Base-by-base conservation (phyloP, 2,113 vertebrate genomes). In the Rhynchopsitta pachyrhyncha region DNA sequence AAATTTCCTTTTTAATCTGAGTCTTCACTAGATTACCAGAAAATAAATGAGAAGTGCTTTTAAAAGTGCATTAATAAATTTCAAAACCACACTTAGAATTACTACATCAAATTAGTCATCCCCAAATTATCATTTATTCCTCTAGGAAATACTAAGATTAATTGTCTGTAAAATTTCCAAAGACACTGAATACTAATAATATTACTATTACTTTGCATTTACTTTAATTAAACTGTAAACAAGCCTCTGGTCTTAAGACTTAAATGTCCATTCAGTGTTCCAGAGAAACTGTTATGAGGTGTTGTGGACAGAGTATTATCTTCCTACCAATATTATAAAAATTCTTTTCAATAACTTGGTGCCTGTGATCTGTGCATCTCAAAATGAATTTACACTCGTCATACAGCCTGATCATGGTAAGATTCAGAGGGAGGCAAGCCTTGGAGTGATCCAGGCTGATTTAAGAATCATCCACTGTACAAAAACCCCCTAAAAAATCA, bases 171-270 rank as follows among this genome's bases (percentile, higher is more conserved):
- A 82, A 82, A 92, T 73, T 93, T 63, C 62, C 67, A 87, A 87
- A 91, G 74, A 73, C 55, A 82, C 11, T 4, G 44, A 93, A 91
- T 69, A 89, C 52, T 93, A 89, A 86, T 71, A 97, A 47, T 69
- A 92, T 79, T 57, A 62, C 22, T 85, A 41, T 41, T 79, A 69
- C 78, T 31, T 19, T 76, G 33, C 57, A 95, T 84, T 92, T 81
- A 75, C 39, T 85, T 82, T 79, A 92, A 89, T 67, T 93, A 82
- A 92, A 89, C 69, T 94, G 74, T 79, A 96, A 94, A 92, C 63
- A 94, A 82, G 44, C 52, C 53, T 82, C 47, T 71, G 39, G 77
- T 92, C 50, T 87, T 55, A 13, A 82, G 69, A 71, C 8, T 42
- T 57, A 64, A 81, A 81, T 13, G 62, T 57, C 66, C 74, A 41